Evolutionary conservation across 2,113 vertebrate species (phyloP).

Genomic region (Pycnonotus jocosus): DNA sequence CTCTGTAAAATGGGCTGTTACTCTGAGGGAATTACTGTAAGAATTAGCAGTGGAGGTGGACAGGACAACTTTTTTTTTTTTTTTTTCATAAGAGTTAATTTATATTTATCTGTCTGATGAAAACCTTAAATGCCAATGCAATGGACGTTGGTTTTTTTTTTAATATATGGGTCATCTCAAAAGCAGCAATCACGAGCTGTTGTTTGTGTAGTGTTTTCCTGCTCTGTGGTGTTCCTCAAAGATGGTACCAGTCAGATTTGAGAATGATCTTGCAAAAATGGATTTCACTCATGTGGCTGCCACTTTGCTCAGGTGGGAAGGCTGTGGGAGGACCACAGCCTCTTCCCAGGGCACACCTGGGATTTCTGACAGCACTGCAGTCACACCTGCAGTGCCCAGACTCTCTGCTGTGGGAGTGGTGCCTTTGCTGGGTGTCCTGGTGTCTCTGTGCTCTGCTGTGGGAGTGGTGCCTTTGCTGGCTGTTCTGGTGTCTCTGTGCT

Average conservation of each 20-base stretch:
- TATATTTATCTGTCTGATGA: neutral
- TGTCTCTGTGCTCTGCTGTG: neutral
- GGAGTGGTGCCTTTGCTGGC: neutral
- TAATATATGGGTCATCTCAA: accelerated
- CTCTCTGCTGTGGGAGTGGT: neutral
- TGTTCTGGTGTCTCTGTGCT: neutral
- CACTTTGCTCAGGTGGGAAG: neutral
- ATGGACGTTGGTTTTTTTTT: neutral
- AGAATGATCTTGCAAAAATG: neutral
- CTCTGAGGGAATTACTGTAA: neutral
- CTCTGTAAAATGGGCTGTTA: neutral
- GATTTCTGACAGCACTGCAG: neutral
- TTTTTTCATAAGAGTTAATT: neutral
- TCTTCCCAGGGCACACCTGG: accelerated
- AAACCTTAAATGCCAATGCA: neutral
- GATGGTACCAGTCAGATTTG: neutral
- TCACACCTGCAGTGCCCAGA: no score
- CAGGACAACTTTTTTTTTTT: neutral
- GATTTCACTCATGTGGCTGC: accelerated
- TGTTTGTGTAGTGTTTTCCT: neutral
- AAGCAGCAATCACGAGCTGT: neutral
- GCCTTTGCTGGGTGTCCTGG: neutral
- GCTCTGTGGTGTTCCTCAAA: neutral
- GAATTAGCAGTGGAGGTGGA: neutral
- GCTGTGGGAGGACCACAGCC: neutral